These are phyloP conservation scores for Brevipalpus yothersi DNA, from an alignment of 1,140 invertebrate genomes.

Conservation along the genomic window DNA sequence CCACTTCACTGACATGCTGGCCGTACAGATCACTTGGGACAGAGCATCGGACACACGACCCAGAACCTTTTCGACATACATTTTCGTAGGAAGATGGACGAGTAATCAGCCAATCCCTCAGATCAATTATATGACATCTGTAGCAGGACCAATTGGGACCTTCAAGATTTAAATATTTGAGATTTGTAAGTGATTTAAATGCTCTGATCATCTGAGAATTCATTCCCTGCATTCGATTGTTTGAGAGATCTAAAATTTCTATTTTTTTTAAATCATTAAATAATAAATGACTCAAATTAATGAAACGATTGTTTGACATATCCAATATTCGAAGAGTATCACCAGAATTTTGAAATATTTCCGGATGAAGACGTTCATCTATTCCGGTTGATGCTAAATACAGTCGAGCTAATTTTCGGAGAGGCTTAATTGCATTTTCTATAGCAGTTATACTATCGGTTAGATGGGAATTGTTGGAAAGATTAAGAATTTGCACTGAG, in stretches of 20 bases:
- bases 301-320: constrained; percentile 24
- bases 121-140: constrained; percentile 24
- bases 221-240: constrained; percentile 3
- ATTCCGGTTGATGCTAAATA: neutral
- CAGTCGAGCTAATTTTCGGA: neutral
- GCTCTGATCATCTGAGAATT: neutral
- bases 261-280: constrained; percentile 22
- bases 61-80: constrained; percentile 19
- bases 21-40: constrained; percentile 10
- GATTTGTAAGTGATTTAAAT: neutral
- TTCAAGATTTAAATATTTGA: constrained; percentile 19
- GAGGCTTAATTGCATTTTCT: neutral
- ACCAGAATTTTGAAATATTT: neutral
- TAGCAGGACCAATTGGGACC: constrained; percentile 40
- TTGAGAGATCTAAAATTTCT: constrained; percentile 2
- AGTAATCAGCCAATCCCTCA: constrained; percentile 16
- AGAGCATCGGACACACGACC: constrained; percentile 16
- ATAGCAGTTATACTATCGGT: neutral
- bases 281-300: constrained; percentile 26
- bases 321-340: constrained; percentile 12
- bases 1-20: constrained; percentile 9
- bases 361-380: neutral
- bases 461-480: constrained; percentile 16
- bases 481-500: constrained; percentile 30
- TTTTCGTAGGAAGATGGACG: constrained; percentile 10